Base-by-base conservation (phyloP, 1,140 invertebrate species). In the Leptonema lineaticorne region DNA sequence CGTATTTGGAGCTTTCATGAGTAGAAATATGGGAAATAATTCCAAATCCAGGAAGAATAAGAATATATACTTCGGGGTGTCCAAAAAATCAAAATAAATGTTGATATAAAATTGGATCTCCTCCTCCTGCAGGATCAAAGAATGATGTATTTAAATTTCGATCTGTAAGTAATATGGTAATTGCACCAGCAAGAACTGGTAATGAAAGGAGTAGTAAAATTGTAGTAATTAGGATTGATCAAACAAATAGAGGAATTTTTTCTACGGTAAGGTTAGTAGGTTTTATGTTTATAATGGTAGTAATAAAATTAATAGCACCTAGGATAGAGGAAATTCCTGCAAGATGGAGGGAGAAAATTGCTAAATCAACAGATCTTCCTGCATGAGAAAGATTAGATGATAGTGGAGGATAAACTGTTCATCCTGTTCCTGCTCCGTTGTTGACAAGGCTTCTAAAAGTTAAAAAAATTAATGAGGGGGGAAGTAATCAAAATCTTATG, bases 1-100 rank as follows among this genome's bases (percentile, higher is more conserved):
- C 79, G 73, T 83, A 85, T 84, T 86, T 87, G 11, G 81, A 79
- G 74, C 79, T 82, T 82, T 85, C 80, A 75, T 83, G 79, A 28
- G 75, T 82, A 80, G 88, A 84, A 80, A 87, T 87, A 76, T 87
- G 85, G 27, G 84, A 87, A 76, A 88, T 85, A 79, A 88, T 83
- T 18, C 85, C 86, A 82, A 88, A 88, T 80, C 83, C 83, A 6
- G 83, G 84, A 73, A 87, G 74, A 83, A 87, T 87, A 81, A 87
- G 78, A 87, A 92, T 89, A 81, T 91, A 91, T 72, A 90, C 88
- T 85, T 91, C 88, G 30, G 88, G 88, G 69, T 92, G 89, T 0
- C 89, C 88, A 85, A 90, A 91, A 80, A 91, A 90, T 85, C 87
- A 90, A 84, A 92, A 91, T 83, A 91, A 81, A 78, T 92, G 89